Evolutionary conservation across 2,888 invertebrate species (phyloP).

Genomic region (Tetropium fuscum): DNA sequence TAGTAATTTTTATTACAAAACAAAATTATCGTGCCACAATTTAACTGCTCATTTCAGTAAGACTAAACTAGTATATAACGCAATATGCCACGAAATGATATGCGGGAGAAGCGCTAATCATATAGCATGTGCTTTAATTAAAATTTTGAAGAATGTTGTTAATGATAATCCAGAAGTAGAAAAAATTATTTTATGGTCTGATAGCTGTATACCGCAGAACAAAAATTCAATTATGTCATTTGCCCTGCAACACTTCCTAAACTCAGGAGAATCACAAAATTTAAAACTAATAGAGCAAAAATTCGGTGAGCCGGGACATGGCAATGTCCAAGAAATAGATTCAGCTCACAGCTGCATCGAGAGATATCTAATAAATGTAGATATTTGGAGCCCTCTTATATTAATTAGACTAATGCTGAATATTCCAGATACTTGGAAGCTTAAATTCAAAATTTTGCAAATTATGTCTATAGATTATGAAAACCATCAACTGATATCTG

Average conservation of each 20-base stretch:
- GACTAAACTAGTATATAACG: constrained; percentile 11
- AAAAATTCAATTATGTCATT: constrained; percentile 15
- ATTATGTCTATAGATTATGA: no score
- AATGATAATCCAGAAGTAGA: neutral
- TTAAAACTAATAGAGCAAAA: constrained; percentile 32
- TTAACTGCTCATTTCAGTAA: constrained; percentile 11
- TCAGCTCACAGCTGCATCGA: constrained; percentile 33
- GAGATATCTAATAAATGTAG: constrained; percentile 7
- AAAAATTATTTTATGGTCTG: neutral
- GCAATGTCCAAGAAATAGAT: constrained; percentile 36
- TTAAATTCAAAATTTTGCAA: no score
- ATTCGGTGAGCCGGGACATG: constrained; percentile 39
- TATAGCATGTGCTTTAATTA: constrained; percentile 2
- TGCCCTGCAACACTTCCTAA: constrained; percentile 1
- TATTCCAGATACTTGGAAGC: no score
- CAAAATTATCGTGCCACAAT: constrained; percentile 11
- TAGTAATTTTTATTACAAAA: constrained; percentile 18
- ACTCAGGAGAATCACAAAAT: neutral
- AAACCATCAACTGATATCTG: no score
- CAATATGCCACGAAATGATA: constrained; percentile 6
- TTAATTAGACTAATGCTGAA: no score
- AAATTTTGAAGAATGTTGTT: neutral
- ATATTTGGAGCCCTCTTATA: no score
- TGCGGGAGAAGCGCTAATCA: neutral
- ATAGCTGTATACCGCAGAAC: constrained; percentile 7